phyloP scores from a whole-genome alignment of 2,888 invertebrate species.

The Synanthedon andrenaeformis region DNA sequence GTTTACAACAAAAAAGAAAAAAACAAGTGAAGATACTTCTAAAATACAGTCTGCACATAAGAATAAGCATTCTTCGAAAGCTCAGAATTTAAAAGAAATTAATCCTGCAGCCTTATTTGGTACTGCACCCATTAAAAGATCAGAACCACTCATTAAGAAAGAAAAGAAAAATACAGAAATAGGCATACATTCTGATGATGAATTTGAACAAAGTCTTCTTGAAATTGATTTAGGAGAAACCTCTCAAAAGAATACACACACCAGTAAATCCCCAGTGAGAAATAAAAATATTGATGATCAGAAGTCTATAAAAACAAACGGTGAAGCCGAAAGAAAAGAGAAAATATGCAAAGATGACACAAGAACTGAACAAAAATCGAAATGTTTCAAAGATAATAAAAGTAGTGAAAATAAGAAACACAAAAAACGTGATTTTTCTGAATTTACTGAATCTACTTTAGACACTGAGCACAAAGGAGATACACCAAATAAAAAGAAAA shows the following conservation, averaged over 20 bases:
- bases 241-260: conserved; percentile 7
- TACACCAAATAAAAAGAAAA: not conserved
- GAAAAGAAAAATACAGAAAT: conserved; percentile 51
- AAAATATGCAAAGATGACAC: conserved; percentile 2
- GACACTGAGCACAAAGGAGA: conserved; percentile 1
- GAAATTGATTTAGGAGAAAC: conserved; percentile 69
- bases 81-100: conserved; percentile 35
- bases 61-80: conserved; percentile 18
- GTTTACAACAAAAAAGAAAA: conserved; percentile 26
- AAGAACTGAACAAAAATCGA: conserved; percentile 3
- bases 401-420: conserved; percentile 7
- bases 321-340: not conserved
- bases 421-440: conserved; percentile 21
- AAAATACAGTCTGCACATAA: conserved; percentile 22
- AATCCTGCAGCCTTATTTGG: conserved; percentile 73
- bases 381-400: conserved; percentile 1
- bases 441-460: conserved; percentile 29
- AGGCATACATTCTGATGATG: conserved; percentile 75
- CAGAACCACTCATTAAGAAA: conserved; percentile 58
- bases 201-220: conserved; percentile 77
- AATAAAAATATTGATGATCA: not conserved
- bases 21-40: conserved; percentile 11
- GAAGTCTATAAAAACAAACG: not conserved
- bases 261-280: not conserved
- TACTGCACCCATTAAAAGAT: conserved; percentile 70